phyloP scores from a whole-genome alignment of 2,888 invertebrate species.

The Ashinkailepas kermadecensis region DNA sequence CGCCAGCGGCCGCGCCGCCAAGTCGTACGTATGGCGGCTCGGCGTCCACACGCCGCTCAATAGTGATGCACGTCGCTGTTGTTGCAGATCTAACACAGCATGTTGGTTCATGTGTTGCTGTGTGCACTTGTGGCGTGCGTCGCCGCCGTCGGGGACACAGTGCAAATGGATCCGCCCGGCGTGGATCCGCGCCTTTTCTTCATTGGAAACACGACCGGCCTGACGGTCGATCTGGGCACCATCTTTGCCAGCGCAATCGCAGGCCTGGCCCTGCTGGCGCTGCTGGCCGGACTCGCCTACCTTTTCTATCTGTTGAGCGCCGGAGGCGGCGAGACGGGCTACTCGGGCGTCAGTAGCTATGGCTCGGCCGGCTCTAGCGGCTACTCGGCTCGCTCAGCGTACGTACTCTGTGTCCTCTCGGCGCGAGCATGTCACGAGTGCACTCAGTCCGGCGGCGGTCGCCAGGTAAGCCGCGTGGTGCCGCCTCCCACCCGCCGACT shows the following conservation, averaged over 20 bases:
- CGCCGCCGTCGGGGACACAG: slow-evolving; percentile 3
- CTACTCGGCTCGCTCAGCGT: slow-evolving; percentile 24
- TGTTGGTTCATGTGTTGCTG: slow-evolving; percentile 22
- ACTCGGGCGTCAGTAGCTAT: slow-evolving; percentile 28
- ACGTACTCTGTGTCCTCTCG: slow-evolving; percentile 15
- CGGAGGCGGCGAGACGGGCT: slow-evolving; percentile 28
- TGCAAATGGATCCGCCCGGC: no score
- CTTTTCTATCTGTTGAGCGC: slow-evolving; percentile 34
- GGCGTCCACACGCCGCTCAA: no score
- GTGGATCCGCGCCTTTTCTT: slow-evolving; percentile 10
- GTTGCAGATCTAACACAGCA: slow-evolving; percentile 23
- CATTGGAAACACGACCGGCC: slow-evolving; percentile 20
- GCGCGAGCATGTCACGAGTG: slow-evolving; percentile 2
- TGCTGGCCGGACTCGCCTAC: slow-evolving; percentile 32
- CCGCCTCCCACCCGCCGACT: background rate
- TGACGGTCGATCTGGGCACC: background rate
- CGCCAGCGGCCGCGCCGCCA: background rate
- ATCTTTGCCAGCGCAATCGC: background rate
- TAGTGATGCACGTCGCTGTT: background rate
- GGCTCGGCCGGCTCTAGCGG: slow-evolving; percentile 29
- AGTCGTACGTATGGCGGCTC: slow-evolving; percentile 2
- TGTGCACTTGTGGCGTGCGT: slow-evolving; percentile 13
- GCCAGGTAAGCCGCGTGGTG: background rate
- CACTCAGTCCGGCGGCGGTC: background rate
- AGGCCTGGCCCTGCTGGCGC: slow-evolving; percentile 24